Percentiles rank a stretch among this genome's conserved stretches.
Conservation (phyloP, 2,888 invertebrate species). For the Macrosoma leucophasiata region DNA sequence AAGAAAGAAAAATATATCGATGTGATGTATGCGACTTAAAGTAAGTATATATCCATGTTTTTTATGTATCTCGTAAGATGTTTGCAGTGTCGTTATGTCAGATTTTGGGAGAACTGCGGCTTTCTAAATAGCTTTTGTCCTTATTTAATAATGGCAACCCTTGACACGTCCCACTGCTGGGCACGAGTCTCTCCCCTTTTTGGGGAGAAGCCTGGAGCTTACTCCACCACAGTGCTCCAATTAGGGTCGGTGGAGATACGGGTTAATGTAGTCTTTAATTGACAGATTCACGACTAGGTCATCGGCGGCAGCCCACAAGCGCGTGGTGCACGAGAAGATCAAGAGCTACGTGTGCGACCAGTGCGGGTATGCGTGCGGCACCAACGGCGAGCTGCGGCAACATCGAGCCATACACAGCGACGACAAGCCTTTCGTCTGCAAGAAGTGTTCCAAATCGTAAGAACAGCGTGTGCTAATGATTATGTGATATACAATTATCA, state of each 20-base stretch:
- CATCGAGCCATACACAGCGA: slow-evolving; percentile 76
- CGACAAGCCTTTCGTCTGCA: slow-evolving; percentile 70
- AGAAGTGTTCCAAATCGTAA: slow-evolving; percentile 67
- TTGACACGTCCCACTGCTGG: no score
- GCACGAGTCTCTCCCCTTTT: no score
- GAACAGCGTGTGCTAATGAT: slow-evolving; percentile 22
- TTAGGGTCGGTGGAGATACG: no score
- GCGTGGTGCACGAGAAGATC: slow-evolving; percentile 73
- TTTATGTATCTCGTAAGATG: background rate
- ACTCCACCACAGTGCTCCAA: no score
- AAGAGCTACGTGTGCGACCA: slow-evolving; percentile 74
- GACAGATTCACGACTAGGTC: slow-evolving; percentile 72
- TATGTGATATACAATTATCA: no score
- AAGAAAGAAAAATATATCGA: slow-evolving; percentile 66
- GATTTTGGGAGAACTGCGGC: background rate
- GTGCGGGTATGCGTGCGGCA: slow-evolving; percentile 75
- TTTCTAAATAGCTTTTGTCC: background rate
- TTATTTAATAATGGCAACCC: background rate
- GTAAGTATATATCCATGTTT: slow-evolving; percentile 42
- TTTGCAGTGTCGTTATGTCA: no score
- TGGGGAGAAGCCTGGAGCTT: no score
- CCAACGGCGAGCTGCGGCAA: slow-evolving; percentile 72
- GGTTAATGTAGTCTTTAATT: no score
- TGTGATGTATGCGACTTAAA: slow-evolving; percentile 69
- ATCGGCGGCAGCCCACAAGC: slow-evolving; percentile 68